Percentiles rank a stretch among this genome's conserved stretches.
Conservation (phyloP, 1,140 invertebrate genomes). For the Scylla paramamosain region DNA sequence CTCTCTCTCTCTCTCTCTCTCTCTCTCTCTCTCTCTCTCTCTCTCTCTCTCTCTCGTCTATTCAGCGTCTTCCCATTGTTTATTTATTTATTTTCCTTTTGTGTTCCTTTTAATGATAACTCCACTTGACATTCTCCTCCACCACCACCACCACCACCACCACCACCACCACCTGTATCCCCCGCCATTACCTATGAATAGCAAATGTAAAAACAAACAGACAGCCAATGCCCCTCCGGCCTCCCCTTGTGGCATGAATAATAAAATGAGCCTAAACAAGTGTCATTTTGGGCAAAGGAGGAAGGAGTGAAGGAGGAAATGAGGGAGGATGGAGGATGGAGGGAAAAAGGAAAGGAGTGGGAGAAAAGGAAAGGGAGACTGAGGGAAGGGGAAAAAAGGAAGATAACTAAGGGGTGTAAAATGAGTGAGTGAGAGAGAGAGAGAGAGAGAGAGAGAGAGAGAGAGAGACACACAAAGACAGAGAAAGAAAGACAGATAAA, state of each 20-base stretch:
- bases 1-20: not conserved
- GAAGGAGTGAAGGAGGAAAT: not conserved
- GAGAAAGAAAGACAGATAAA: not conserved
- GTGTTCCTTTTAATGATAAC: not conserved
- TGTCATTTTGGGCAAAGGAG: slow-evolving; percentile 59
- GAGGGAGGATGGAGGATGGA: not conserved
- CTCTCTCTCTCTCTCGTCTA: not conserved
- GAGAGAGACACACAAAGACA: not conserved
- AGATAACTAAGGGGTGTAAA: not conserved
- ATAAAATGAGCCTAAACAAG: slow-evolving; percentile 72
- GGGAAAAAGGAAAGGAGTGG: not conserved
- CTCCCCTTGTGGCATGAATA: slow-evolving; percentile 61
- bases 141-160: not conserved
- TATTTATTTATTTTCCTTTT: not conserved
- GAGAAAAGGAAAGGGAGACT: not conserved
- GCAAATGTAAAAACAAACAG: slow-evolving; percentile 73
- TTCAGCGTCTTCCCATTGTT: not conserved
- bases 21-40: not conserved
- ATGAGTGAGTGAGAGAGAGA: not conserved
- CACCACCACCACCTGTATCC: not conserved
- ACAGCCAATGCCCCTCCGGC: slow-evolving; percentile 31
- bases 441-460: not conserved
- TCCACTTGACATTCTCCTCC: not conserved
- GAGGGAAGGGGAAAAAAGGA: not conserved
- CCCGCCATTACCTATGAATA: slow-evolving; percentile 73